A percentile compares a stretch with the other conserved stretches of the same genome.
Evolutionary conservation across 2,797 vertebrate genomes (phyloP).

Genomic region (Chaetophractus vellerosus): DNA sequence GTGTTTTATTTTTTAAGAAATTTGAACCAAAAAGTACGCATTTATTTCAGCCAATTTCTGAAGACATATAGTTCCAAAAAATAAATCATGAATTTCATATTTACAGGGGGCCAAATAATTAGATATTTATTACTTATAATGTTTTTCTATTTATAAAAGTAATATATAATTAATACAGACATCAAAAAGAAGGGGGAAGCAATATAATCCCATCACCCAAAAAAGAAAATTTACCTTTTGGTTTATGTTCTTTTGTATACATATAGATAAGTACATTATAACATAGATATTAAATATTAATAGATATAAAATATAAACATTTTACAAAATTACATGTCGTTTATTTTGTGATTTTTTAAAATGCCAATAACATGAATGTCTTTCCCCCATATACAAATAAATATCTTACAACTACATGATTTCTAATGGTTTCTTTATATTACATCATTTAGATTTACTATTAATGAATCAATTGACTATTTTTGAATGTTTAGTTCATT

Average conservation of each 20-base stretch:
- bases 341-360: conserved; percentile 67
- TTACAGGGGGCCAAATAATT: not conserved
- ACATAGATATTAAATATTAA: too few relatives aligned
- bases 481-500: conserved; percentile 44
- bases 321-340: not conserved
- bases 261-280: not conserved
- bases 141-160: conserved; percentile 52
- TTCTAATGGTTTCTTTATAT: conserved; percentile 29
- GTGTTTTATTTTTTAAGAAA: conserved; percentile 8
- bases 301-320: too few relatives aligned
- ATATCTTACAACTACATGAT: not conserved
- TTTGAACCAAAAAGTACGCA: conserved; percentile 3
- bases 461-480: conserved; percentile 5
- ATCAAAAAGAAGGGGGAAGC: not conserved
- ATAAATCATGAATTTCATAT: not conserved
- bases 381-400: not conserved
- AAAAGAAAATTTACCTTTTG: conserved; percentile 50
- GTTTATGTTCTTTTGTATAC: not conserved
- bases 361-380: not conserved
- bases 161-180: conserved; percentile 24
- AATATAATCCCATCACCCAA: not conserved
- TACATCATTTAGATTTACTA: conserved; percentile 39
- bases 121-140: not conserved
- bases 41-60: conserved; percentile 47
- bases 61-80: conserved; percentile 22